Percentiles rank a stretch among this genome's conserved stretches.
Evolutionary conservation across 1,140 invertebrate species (phyloP).

Genomic region (Hylaeus volcanicus): DNA sequence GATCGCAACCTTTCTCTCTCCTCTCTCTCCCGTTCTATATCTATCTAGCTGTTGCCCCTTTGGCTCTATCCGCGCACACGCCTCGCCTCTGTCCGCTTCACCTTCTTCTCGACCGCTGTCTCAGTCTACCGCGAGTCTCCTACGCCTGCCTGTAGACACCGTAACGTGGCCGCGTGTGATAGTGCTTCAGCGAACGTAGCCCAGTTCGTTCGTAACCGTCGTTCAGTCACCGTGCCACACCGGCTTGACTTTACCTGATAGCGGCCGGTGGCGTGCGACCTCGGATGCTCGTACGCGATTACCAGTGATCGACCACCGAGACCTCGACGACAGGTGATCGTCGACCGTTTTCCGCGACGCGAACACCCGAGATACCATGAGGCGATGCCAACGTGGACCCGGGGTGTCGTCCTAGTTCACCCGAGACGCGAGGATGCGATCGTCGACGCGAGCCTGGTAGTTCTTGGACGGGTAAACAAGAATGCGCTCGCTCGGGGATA

Average conservation of each 20-base stretch:
- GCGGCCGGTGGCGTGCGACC: slow-evolving; percentile 26
- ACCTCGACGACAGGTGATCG: not conserved
- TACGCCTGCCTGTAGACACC: slow-evolving; percentile 39
- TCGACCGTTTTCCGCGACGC: not conserved
- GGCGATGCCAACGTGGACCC: too few species aligned
- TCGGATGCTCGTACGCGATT: slow-evolving; percentile 2
- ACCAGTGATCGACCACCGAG: not conserved
- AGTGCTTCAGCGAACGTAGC: slow-evolving; percentile 13
- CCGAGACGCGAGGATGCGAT: not conserved
- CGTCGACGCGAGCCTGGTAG: too few species aligned
- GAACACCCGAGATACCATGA: slow-evolving; percentile 9
- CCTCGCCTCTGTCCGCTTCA: slow-evolving; percentile 44
- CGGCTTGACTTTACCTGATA: slow-evolving; percentile 10
- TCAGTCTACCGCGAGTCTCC: slow-evolving; percentile 60
- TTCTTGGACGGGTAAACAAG: slow-evolving; percentile 4
- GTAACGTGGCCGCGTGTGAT: slow-evolving; percentile 32
- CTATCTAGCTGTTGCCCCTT: slow-evolving; percentile 45
- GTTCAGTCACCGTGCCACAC: not conserved
- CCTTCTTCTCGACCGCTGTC: slow-evolving; percentile 49
- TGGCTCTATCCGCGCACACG: slow-evolving; percentile 47
- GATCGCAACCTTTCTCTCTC: slow-evolving; percentile 7
- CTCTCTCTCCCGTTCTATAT: slow-evolving; percentile 13
- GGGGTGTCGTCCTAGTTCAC: not conserved
- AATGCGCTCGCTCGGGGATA: slow-evolving; percentile 27
- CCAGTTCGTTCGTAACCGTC: not conserved